Percentiles rank a stretch among this genome's conserved stretches.
Conservation (phyloP, 2,797 vertebrate species). For the Sebastes cheni region DNA sequence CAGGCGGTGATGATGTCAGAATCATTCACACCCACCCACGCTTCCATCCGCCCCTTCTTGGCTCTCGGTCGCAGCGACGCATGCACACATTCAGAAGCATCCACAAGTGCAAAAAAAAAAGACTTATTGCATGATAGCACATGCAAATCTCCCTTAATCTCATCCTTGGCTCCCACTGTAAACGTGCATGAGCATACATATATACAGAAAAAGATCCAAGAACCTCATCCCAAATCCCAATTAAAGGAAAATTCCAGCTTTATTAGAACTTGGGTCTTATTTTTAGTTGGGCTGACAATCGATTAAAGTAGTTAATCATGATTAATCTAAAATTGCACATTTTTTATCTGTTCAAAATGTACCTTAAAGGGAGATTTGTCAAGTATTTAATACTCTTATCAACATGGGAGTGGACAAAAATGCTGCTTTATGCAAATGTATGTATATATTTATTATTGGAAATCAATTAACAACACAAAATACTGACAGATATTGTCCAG, state of each 20-base stretch:
- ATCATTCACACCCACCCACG: conserved; percentile 78
- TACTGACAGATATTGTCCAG: too few species aligned
- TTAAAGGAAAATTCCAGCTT: neutral
- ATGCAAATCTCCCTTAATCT: neutral
- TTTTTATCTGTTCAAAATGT: too few species aligned
- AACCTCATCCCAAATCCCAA: conserved; percentile 3
- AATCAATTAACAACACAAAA: too few species aligned
- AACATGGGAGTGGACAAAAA: too few species aligned
- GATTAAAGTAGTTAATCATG: too few species aligned
- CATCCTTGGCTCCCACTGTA: neutral
- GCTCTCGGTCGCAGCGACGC: conserved; percentile 24
- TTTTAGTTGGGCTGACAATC: neutral
- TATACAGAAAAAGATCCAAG: neutral
- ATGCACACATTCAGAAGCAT: conserved; percentile 45
- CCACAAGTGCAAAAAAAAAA: neutral
- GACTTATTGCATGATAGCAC: neutral
- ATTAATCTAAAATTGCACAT: too few species aligned
- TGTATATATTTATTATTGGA: too few species aligned
- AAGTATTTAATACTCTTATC: too few species aligned
- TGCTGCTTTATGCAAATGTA: fast-evolving
- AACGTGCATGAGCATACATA: neutral
- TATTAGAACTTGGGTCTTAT: neutral
- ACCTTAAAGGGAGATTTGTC: too few species aligned
- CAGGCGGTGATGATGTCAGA: conserved; percentile 80
- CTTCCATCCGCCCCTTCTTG: conserved; percentile 49